Percentiles rank a stretch among this genome's conserved stretches.
These are phyloP conservation scores for Dorcus parallelipipedus DNA, from an alignment of 2,888 invertebrate species.

Conservation along the genomic window DNA sequence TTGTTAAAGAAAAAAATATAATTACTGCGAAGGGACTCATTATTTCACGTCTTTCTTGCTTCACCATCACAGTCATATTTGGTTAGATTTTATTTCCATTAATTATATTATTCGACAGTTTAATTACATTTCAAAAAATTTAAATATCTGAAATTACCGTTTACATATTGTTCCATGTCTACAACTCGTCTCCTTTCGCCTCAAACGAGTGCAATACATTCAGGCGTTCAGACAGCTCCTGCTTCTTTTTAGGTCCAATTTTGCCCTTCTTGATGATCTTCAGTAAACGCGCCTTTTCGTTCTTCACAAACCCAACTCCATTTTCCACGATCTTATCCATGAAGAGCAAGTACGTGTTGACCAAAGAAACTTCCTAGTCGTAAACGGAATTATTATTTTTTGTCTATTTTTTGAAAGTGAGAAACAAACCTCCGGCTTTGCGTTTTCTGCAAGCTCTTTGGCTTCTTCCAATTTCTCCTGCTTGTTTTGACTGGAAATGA, in stretches of 20 bases:
- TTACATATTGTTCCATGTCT: no score
- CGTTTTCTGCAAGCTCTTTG: slow-evolving; percentile 36
- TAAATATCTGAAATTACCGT: no score
- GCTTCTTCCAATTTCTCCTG: slow-evolving; percentile 51
- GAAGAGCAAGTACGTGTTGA: slow-evolving; percentile 72
- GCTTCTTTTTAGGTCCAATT: slow-evolving; percentile 78
- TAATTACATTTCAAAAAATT: no score
- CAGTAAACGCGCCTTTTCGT: slow-evolving; percentile 73
- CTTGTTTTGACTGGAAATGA: slow-evolving; percentile 57
- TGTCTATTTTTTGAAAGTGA: background rate
- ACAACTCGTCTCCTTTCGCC: background rate
- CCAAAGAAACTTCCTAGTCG: slow-evolving; percentile 54
- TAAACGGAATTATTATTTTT: background rate
- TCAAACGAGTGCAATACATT: slow-evolving; percentile 83
- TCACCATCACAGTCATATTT: no score
- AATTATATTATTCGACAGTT: no score
- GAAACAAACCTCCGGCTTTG: slow-evolving; percentile 5
- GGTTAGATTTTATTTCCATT: no score
- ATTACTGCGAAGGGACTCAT: no score
- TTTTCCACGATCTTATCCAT: slow-evolving; percentile 80
- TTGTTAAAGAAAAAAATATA: no score
- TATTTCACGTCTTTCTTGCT: no score
- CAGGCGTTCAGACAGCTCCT: slow-evolving; percentile 69
- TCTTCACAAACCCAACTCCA: slow-evolving; percentile 72
- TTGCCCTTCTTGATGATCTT: slow-evolving; percentile 74